These are phyloP conservation scores for Sinonovacula constricta DNA, from an alignment of 1,140 invertebrate genomes.

Conservation along the genomic window DNA sequence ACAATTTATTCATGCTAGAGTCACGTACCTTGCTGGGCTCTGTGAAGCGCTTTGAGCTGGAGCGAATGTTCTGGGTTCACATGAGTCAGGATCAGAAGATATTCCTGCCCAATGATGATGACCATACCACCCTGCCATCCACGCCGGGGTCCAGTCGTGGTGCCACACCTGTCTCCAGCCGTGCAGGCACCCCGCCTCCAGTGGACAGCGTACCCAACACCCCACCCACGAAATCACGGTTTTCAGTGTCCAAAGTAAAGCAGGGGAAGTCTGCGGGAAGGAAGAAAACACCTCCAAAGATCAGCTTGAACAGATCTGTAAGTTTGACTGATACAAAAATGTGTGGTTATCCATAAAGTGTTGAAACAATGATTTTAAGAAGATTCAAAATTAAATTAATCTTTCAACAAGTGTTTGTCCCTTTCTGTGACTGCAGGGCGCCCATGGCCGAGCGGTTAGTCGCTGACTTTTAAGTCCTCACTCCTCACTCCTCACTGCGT, in stretches of 20 bases:
- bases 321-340: too few relatives aligned
- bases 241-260: conserved; percentile 67
- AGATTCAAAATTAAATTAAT: too few relatives aligned
- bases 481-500: too few relatives aligned
- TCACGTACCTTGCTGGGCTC: conserved; percentile 96
- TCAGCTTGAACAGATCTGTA: conserved; percentile 52
- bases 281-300: neutral
- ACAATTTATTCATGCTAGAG: too few relatives aligned
- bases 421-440: too few relatives aligned
- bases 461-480: too few relatives aligned
- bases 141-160: neutral
- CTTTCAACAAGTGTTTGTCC: too few relatives aligned
- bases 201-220: conserved; percentile 22
- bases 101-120: conserved; percentile 40
- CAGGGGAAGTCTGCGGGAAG: conserved; percentile 29
- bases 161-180: conserved; percentile 26
- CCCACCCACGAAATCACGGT: conserved; percentile 60
- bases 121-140: too few relatives aligned
- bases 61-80: conserved; percentile 84
- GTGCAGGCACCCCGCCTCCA: conserved; percentile 31
- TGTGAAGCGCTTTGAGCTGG: conserved; percentile 92
- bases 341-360: too few relatives aligned
- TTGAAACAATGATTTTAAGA: too few relatives aligned
- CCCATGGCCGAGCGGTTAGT: too few relatives aligned
- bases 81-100: conserved; percentile 70